These are phyloP conservation scores for Podargus strigoides DNA, from an alignment of 2,797 vertebrate genomes.

Conservation along the genomic window DNA sequence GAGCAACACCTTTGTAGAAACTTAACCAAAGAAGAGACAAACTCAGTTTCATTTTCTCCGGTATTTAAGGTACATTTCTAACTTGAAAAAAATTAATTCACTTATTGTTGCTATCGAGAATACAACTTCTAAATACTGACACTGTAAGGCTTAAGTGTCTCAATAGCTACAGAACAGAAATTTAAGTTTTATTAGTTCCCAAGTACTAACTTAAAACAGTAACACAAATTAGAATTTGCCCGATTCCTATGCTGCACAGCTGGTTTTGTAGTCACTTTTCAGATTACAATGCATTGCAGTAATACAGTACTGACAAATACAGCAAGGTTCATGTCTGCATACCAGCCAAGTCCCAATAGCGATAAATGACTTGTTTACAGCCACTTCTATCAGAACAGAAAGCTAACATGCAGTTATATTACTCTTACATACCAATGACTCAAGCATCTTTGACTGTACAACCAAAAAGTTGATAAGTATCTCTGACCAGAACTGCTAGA, in stretches of 20 bases:
- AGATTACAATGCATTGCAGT: background rate
- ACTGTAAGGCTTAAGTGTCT: background rate
- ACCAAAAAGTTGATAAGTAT: constrained; percentile 85
- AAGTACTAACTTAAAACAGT: background rate
- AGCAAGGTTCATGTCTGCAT: constrained; percentile 75
- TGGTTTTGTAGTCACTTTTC: background rate
- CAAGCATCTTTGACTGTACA: constrained; percentile 93
- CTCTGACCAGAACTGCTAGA: constrained; percentile 75
- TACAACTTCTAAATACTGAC: background rate
- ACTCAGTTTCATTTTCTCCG: background rate
- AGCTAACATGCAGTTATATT: constrained; percentile 86
- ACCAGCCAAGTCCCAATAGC: constrained; percentile 78
- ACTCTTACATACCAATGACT: constrained; percentile 96
- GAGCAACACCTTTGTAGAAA: constrained; percentile 96
- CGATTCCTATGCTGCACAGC: background rate
- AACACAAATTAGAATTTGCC: background rate
- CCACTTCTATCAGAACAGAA: constrained; percentile 78
- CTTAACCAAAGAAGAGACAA: constrained; percentile 67
- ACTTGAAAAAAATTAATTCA: background rate
- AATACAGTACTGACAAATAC: background rate
- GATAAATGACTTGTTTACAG: constrained; percentile 62
- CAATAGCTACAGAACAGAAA: background rate
- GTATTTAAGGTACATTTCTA: background rate
- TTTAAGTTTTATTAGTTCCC: background rate
- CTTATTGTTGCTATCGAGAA: background rate